Evolutionary conservation across 2,113 vertebrate genomes (phyloP).

Genomic region (Limanda limanda): DNA sequence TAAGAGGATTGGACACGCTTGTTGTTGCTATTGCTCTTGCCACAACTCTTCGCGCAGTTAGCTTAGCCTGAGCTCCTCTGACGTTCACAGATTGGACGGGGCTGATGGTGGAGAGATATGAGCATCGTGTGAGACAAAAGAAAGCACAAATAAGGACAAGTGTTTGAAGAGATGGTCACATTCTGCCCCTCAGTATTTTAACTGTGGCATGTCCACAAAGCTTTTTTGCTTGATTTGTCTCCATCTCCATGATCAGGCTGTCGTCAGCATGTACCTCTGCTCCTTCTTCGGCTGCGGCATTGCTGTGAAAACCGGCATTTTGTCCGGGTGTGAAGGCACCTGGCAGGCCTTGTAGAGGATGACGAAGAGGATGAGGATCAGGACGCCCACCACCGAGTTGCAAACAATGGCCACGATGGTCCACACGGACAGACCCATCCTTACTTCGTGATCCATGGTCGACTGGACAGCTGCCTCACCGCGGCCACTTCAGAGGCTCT

Average conservation of each 20-base stretch:
- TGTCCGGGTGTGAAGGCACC: conserved; percentile 80
- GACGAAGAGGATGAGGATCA: conserved; percentile 81
- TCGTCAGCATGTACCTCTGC: conserved; percentile 79
- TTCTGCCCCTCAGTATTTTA: neutral
- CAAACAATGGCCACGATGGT: conserved; percentile 82
- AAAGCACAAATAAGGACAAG: neutral
- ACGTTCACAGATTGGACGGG: conserved; percentile 9
- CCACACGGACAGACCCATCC: conserved; percentile 77
- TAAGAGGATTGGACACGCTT: conserved; percentile 81
- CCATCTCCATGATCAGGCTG: conserved; percentile 50
- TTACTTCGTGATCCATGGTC: conserved; percentile 77
- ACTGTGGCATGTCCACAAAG: neutral
- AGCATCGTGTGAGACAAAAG: conserved; percentile 14
- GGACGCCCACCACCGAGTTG: conserved; percentile 79
- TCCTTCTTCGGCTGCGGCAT: conserved; percentile 60
- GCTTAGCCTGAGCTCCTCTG: conserved; percentile 41
- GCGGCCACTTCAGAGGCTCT: neutral
- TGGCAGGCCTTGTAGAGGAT: conserved; percentile 86
- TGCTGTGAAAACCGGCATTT: conserved; percentile 45
- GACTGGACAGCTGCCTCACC: conserved; percentile 14
- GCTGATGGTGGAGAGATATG: conserved; percentile 14
- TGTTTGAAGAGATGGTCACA: neutral
- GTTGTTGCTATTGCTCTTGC: conserved; percentile 67
- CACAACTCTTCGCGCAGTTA: conserved; percentile 56
- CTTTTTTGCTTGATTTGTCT: neutral